Conservation (phyloP, 2,797 vertebrate species). For the Echeneis naucrates region DNA sequence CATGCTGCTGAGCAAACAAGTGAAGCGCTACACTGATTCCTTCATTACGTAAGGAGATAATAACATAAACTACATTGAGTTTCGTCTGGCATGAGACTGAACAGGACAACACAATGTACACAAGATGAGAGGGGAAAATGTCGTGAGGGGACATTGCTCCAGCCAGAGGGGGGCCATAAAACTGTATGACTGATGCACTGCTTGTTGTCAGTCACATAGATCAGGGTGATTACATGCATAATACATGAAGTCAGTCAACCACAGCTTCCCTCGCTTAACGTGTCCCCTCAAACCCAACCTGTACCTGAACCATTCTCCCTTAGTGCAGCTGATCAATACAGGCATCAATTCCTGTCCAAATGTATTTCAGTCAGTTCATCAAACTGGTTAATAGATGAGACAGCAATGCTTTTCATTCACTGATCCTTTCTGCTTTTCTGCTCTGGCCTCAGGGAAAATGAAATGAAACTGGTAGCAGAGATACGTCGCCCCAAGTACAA, state of each 20-base stretch:
- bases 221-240: constrained; percentile 62
- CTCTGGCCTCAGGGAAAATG: constrained; percentile 31
- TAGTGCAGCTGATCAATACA: constrained; percentile 43
- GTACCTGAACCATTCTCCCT: constrained; percentile 31
- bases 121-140: constrained; percentile 11
- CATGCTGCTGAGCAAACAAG: constrained; percentile 13
- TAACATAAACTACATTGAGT: background rate
- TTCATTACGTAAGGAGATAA: constrained; percentile 9
- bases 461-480: constrained; percentile 31
- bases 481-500: too few species aligned
- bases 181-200: constrained; percentile 34
- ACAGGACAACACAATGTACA: background rate
- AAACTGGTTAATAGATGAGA: constrained; percentile 50
- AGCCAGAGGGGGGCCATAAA: constrained; percentile 34
- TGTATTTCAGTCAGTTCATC: constrained; percentile 54
- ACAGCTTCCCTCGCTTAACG: constrained; percentile 37
- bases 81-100: constrained; percentile 6
- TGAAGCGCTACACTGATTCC: constrained; percentile 1
- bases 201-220: constrained; percentile 44
- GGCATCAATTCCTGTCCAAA: constrained; percentile 39
- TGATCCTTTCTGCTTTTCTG: constrained; percentile 24
- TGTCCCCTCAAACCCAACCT: constrained; percentile 31
- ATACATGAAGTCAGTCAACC: constrained; percentile 62
- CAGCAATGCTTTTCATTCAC: constrained; percentile 50
- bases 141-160: constrained; percentile 20